These are phyloP conservation scores for Drosophila macrothrix DNA, from an alignment of 2,888 invertebrate genomes.

Conservation along the genomic window DNA sequence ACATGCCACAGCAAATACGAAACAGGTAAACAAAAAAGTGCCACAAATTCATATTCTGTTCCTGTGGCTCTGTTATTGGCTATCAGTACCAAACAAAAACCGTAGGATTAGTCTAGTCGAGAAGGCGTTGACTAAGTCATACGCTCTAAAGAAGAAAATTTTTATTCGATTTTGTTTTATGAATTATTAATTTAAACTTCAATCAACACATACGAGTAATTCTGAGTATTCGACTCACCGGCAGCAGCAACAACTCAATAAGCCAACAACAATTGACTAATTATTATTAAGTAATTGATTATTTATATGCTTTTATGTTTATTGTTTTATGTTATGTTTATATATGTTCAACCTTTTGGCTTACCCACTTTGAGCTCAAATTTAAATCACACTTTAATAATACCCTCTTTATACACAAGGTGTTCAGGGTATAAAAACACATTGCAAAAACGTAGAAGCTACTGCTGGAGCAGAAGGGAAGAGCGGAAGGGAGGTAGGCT, in stretches of 20 bases:
- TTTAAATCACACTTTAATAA: background rate
- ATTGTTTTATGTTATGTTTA: background rate
- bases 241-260: background rate
- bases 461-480: constrained; percentile 4
- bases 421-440: background rate
- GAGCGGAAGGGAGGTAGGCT: background rate
- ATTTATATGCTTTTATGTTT: too few species aligned
- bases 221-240: background rate
- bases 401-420: background rate
- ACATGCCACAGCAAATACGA: constrained; percentile 19
- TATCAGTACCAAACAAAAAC: constrained; percentile 16
- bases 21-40: constrained; percentile 54
- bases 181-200: background rate
- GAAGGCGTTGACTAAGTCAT: background rate
- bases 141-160: background rate
- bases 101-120: background rate
- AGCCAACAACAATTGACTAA: too few species aligned
- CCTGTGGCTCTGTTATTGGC: constrained; percentile 38
- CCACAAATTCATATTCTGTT: constrained; percentile 49
- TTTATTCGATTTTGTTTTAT: background rate
- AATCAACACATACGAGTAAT: background rate
- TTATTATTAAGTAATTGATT: too few species aligned
- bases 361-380: background rate
- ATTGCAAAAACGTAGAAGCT: constrained; percentile 45
- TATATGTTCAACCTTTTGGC: background rate